phyloP scores from a whole-genome alignment of 1,140 invertebrate genomes.

The Papilio glaucus region DNA sequence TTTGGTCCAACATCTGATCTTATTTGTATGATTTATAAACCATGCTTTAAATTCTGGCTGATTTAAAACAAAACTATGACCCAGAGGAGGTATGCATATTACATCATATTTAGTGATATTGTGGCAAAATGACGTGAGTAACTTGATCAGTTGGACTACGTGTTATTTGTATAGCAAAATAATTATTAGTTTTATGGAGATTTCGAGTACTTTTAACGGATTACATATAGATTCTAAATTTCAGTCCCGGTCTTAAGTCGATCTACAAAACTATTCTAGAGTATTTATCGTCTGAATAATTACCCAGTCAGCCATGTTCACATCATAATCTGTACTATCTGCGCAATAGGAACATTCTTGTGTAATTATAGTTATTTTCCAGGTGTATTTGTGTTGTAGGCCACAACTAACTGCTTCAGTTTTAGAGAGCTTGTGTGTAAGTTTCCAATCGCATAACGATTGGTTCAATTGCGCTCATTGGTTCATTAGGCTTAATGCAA shows the following conservation, averaged over 20 bases:
- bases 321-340: not conserved
- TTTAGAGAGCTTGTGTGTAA: not conserved
- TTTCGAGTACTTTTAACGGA: too few relatives aligned
- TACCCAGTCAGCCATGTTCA: not conserved
- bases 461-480: not conserved
- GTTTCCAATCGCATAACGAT: not conserved
- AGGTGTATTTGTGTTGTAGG: not conserved
- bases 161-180: too few relatives aligned
- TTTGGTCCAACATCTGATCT: too few relatives aligned
- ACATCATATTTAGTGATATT: too few relatives aligned
- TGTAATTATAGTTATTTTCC: not conserved
- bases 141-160: too few relatives aligned
- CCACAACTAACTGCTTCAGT: conserved; percentile 4
- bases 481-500: not conserved
- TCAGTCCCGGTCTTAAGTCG: not conserved
- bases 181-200: too few relatives aligned
- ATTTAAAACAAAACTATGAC: too few relatives aligned
- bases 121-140: too few relatives aligned
- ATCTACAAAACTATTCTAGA: not conserved
- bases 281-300: not conserved
- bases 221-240: too few relatives aligned
- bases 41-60: too few relatives aligned
- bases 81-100: too few relatives aligned
- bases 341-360: not conserved
- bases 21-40: too few relatives aligned